Conservation (phyloP, 2,113 vertebrate species). For the Oenanthe melanoleuca region DNA sequence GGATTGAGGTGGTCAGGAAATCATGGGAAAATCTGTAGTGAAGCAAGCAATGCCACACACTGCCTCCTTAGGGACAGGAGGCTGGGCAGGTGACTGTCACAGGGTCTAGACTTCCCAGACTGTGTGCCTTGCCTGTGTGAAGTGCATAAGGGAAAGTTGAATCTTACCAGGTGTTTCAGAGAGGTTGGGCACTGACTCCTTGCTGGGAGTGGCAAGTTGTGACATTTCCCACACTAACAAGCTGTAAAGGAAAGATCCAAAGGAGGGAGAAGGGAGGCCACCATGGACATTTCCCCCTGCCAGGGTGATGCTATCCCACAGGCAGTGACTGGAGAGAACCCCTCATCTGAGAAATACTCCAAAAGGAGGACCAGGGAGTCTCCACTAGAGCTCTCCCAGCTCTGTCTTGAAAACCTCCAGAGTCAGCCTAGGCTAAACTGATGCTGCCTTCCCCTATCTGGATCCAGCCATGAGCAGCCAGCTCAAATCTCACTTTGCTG, state of each 20-base stretch:
- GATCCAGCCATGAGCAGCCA: neutral
- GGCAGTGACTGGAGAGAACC: accelerated
- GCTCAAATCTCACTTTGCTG: neutral
- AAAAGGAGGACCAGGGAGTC: accelerated
- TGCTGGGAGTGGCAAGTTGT: neutral
- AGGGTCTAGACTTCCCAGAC: neutral
- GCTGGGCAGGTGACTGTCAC: accelerated
- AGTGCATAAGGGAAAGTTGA: accelerated
- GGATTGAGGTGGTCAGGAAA: neutral
- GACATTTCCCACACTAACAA: neutral
- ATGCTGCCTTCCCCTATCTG: neutral
- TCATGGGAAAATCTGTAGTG: neutral
- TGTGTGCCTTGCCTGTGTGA: neutral
- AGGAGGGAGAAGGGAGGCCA: neutral
- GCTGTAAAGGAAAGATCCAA: neutral
- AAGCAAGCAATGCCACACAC: neutral
- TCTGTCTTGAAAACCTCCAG: neutral
- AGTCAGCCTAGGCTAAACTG: neutral
- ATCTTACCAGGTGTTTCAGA: neutral
- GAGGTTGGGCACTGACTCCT: neutral
- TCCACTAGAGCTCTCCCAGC: neutral
- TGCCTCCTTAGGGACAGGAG: neutral
- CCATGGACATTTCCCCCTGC: accelerated
- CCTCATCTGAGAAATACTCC: neutral
- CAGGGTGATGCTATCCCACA: accelerated